A percentile compares a stretch with the other conserved stretches of the same genome.
Conservation (phyloP, 2,888 invertebrate species). For the Acleris emargana region DNA sequence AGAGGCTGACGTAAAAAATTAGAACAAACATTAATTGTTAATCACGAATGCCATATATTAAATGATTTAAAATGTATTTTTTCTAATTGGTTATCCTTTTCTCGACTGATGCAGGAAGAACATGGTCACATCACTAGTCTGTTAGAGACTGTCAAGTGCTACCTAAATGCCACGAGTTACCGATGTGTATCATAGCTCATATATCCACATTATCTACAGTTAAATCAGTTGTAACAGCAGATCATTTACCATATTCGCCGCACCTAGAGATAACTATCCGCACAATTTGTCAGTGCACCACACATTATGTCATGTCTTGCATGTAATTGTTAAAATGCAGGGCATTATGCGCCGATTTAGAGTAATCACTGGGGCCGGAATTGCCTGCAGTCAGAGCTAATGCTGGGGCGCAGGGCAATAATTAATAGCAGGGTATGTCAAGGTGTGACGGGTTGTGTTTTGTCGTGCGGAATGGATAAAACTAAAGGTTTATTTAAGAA, state of each 20-base stretch:
- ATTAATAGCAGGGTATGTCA: conserved; percentile 31
- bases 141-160: no score
- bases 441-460: conserved; percentile 23
- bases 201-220: no score
- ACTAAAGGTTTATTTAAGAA: conserved; percentile 17
- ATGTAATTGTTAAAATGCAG: conserved; percentile 29
- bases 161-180: no score
- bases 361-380: conserved; percentile 22
- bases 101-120: no score
- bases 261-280: conserved; percentile 27
- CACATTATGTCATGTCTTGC: conserved; percentile 34
- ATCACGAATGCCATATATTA: no score
- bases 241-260: conserved; percentile 10
- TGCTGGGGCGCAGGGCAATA: conserved; percentile 25
- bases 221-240: no score
- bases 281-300: conserved; percentile 28
- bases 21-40: no score
- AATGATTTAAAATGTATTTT: no score
- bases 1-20: no score
- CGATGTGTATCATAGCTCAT: no score
- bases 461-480: conserved; percentile 27
- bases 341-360: conserved; percentile 28
- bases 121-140: no score
- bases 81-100: no score
- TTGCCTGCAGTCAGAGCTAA: conserved; percentile 21